These are phyloP conservation scores for Hephaestus fuliginosus DNA, from an alignment of 2,797 vertebrate genomes.

Conservation along the genomic window DNA sequence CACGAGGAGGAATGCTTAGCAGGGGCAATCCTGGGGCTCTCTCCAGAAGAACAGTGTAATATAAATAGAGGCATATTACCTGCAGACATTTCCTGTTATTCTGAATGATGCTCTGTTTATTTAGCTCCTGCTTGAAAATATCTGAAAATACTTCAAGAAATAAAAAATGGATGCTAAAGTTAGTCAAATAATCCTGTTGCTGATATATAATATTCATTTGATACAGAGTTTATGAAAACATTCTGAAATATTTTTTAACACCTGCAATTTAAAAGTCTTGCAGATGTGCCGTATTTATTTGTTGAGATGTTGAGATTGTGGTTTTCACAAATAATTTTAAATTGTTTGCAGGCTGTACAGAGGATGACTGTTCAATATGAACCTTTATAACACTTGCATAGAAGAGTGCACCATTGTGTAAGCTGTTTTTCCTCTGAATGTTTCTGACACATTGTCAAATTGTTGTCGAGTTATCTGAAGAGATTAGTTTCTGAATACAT, in stretches of 20 bases:
- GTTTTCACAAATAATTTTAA: neutral
- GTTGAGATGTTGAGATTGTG: neutral
- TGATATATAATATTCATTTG: neutral
- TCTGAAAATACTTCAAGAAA: neutral
- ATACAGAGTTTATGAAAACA: neutral
- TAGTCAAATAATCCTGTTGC: neutral
- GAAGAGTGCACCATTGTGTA: neutral
- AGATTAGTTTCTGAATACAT: neutral
- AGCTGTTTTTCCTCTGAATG: neutral
- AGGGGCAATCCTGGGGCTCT: slow-evolving; percentile 23
- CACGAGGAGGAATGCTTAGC: slow-evolving; percentile 23
- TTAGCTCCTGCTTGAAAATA: neutral
- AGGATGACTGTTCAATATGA: neutral
- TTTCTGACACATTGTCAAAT: neutral
- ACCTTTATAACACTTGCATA: neutral
- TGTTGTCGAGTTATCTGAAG: neutral
- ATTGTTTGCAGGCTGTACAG: neutral
- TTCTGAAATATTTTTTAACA: neutral
- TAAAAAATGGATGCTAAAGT: neutral
- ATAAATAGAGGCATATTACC: slow-evolving; percentile 62
- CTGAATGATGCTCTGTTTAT: neutral
- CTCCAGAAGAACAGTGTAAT: slow-evolving; percentile 49
- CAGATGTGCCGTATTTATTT: neutral
- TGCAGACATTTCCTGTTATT: neutral
- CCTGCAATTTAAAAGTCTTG: neutral